Percentiles rank a stretch among this genome's conserved stretches.
phyloP scores from a whole-genome alignment of 2,888 invertebrate genomes.

The Silvanus unidentatus region DNA sequence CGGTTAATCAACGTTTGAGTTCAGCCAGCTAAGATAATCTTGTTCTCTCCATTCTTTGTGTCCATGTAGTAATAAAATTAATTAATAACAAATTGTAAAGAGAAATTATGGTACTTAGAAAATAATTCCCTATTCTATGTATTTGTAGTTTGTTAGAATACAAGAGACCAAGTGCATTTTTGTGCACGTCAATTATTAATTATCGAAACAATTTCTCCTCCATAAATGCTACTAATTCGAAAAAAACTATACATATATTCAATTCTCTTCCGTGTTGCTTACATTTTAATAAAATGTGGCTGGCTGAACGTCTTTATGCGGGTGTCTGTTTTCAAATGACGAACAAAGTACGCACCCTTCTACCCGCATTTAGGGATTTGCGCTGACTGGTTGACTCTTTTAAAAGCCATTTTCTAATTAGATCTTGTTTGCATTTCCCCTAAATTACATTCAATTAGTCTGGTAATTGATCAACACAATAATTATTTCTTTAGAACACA shows the following conservation, averaged over 20 bases:
- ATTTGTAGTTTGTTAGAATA: too few relatives aligned
- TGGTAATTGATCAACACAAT: too few relatives aligned
- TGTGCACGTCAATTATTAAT: too few relatives aligned
- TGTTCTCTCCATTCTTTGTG: slow-evolving; percentile 12
- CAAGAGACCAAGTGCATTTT: slow-evolving; percentile 1
- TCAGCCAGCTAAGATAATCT: slow-evolving; percentile 24
- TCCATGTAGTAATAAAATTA: neutral
- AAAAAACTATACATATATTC: too few relatives aligned
- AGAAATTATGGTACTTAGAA: too few relatives aligned
- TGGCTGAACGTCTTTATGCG: slow-evolving; percentile 31
- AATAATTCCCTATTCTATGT: too few relatives aligned
- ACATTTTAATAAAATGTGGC: slow-evolving; percentile 20
- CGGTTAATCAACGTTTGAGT: slow-evolving; percentile 23
- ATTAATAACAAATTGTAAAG: too few relatives aligned
- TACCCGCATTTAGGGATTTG: slow-evolving; percentile 17
- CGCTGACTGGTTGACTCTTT: slow-evolving; percentile 6
- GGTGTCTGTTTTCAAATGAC: slow-evolving; percentile 13
- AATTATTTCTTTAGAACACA: too few relatives aligned
- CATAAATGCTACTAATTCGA: slow-evolving; percentile 15
- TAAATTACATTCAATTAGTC: too few relatives aligned
- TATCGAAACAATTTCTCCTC: too few relatives aligned
- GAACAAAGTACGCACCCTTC: slow-evolving; percentile 4
- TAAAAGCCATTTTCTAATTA: neutral
- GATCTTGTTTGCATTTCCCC: too few relatives aligned
- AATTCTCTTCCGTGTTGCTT: slow-evolving; percentile 31